Evolutionary conservation across 2,888 invertebrate genomes (phyloP).

Genomic region (Oscheius myriophilus): DNA sequence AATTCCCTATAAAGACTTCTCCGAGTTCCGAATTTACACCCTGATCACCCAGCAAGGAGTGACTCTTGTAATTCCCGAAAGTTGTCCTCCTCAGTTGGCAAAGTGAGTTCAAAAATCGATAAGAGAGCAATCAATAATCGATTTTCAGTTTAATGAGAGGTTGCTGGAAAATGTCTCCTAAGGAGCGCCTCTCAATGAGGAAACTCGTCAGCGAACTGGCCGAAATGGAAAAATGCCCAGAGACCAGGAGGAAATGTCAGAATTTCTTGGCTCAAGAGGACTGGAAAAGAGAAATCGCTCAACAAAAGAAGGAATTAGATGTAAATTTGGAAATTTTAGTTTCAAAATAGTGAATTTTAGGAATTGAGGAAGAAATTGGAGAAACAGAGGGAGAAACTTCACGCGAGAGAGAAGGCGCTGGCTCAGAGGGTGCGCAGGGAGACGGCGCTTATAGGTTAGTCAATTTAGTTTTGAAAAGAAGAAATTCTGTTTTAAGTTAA

Average conservation of each 20-base stretch:
- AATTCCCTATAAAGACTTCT: conserved; percentile 50
- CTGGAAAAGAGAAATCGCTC: conserved; percentile 58
- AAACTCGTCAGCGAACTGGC: conserved; percentile 37
- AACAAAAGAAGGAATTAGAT: conserved; percentile 54
- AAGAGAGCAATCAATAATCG: not conserved
- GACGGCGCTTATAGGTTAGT: conserved; percentile 32
- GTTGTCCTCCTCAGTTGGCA: conserved; percentile 54
- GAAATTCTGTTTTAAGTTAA: not conserved
- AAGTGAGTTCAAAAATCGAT: conserved; percentile 35
- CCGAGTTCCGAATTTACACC: conserved; percentile 63
- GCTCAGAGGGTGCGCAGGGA: conserved; percentile 41
- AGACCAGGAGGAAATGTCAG: conserved; percentile 54
- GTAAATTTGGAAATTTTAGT: conserved; percentile 18
- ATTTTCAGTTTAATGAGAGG: conserved; percentile 52
- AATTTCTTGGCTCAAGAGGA: conserved; percentile 55
- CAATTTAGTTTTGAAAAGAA: not conserved
- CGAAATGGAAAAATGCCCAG: conserved; percentile 33
- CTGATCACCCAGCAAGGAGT: conserved; percentile 61
- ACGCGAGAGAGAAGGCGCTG: conserved; percentile 53
- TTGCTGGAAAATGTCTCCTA: conserved; percentile 61
- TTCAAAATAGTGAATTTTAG: conserved; percentile 29
- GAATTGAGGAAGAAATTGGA: conserved; percentile 53
- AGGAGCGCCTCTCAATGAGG: conserved; percentile 54
- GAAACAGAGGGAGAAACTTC: conserved; percentile 54
- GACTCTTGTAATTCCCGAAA: conserved; percentile 58